Base-by-base conservation (phyloP, 2,797 vertebrate genomes). In the Pseudomugil gertrudae region DNA sequence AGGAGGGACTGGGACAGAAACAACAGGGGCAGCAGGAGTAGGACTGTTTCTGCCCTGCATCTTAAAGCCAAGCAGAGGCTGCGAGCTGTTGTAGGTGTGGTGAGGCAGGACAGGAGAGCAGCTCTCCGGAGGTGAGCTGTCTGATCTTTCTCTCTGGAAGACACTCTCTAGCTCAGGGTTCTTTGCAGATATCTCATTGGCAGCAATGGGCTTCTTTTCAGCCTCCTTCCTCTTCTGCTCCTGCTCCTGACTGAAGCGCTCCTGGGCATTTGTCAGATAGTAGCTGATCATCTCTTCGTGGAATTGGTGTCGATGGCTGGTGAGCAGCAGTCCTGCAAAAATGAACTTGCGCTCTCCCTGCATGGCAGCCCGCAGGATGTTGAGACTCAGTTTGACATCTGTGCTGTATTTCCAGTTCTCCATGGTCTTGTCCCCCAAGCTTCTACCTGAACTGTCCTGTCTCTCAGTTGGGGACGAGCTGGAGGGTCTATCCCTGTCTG, bases 231-330 rank as follows among this genome's bases (percentile, higher is more conserved):
- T 95, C 59, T 96, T 96, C 88, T 98, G 96, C 36, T 99, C 98
- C 90, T 98, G 97, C 69, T 99, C 98, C 1, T 97, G 96, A 58
- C 94, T 98, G 92, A 99, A 99, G 65, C 98, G 97, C 86, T 99
- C 97, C 90, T 99, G 97, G 35, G 98, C 98, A 0, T 95, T 98
- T 74, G 92, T 98, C 88, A 99, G 90, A 89, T 99, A 99, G 90
- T 96, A 98, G 89, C 94, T 96, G 63, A 99, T 98, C 98, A 99
- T 99, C 90, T 99, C 98, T 88, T 99, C 97, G 0, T 99, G 98
- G 91, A 99, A 99, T 90, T 98, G 98, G 87, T 99, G 98, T 38
- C 98, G 93, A 76, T 98, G 96, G 90, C 97, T 98, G 86, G 98
- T 99, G 85, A 99, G 94, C 72, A 99, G 94, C 38, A 99, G 95